Evolutionary conservation across 2,888 invertebrate species (phyloP).

Genomic region (Hypomecis punctinalis): DNA sequence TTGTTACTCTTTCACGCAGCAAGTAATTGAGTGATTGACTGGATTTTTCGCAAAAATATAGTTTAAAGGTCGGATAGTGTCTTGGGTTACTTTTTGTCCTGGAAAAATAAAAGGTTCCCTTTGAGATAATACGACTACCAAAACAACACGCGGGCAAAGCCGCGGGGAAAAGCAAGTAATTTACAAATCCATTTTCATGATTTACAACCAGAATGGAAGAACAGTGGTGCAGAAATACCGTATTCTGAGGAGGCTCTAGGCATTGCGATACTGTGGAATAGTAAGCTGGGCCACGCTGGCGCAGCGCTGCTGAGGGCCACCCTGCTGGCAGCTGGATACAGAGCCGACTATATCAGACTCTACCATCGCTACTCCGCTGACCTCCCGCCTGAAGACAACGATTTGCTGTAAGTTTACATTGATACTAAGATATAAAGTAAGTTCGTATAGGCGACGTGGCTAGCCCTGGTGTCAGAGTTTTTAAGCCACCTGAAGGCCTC

Average conservation of each 20-base stretch:
- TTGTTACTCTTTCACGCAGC: too few species aligned
- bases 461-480: too few species aligned
- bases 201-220: neutral
- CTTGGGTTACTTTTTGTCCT: too few species aligned
- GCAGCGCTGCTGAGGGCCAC: neutral
- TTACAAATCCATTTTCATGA: too few species aligned
- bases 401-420: neutral
- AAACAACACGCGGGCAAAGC: too few species aligned
- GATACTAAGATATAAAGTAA: neutral
- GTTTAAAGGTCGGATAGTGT: too few species aligned
- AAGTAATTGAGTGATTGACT: too few species aligned
- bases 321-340: neutral
- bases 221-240: neutral
- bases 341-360: neutral
- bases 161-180: too few species aligned
- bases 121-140: too few species aligned
- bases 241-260: neutral
- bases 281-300: neutral
- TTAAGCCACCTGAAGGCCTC: too few species aligned
- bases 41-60: too few species aligned
- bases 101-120: too few species aligned
- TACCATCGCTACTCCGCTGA: neutral
- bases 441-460: neutral
- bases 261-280: neutral
- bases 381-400: neutral